These are phyloP conservation scores for Enhydra lutris DNA, from an alignment of 2,113 vertebrate species.

Conservation along the genomic window DNA sequence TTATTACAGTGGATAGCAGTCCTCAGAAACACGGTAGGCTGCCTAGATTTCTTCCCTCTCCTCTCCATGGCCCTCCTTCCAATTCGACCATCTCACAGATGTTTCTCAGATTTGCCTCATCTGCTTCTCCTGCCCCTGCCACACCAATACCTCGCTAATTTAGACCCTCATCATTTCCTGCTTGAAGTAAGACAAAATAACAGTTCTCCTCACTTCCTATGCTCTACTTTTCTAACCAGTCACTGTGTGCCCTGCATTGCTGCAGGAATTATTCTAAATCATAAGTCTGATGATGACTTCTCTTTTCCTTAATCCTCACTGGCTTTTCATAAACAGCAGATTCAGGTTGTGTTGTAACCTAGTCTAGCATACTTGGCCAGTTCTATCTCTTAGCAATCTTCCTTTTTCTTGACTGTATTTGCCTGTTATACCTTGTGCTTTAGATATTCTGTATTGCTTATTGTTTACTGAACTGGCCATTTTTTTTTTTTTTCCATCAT, in stretches of 20 bases:
- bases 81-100: not conserved
- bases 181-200: not conserved
- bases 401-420: not conserved
- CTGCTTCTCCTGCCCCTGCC: not conserved
- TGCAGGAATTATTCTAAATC: not conserved
- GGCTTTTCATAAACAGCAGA: not conserved
- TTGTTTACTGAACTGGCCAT: not conserved
- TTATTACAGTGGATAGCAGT: not conserved
- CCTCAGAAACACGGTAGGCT: not conserved
- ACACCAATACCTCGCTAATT: not conserved
- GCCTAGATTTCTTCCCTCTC: not conserved
- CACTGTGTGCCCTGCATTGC: not conserved
- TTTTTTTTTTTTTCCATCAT: not conserved
- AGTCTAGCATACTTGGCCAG: too few relatives aligned
- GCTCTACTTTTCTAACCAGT: not conserved
- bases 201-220: not conserved
- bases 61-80: not conserved
- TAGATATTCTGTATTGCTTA: not conserved
- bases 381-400: not conserved
- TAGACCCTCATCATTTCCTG: not conserved
- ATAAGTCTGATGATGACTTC: not conserved
- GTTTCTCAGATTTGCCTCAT: not conserved
- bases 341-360: not conserved
- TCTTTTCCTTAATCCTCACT: not conserved
- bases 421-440: not conserved